phyloP scores from a whole-genome alignment of 2,797 vertebrate genomes.

The Kryptolebias ocellatus region DNA sequence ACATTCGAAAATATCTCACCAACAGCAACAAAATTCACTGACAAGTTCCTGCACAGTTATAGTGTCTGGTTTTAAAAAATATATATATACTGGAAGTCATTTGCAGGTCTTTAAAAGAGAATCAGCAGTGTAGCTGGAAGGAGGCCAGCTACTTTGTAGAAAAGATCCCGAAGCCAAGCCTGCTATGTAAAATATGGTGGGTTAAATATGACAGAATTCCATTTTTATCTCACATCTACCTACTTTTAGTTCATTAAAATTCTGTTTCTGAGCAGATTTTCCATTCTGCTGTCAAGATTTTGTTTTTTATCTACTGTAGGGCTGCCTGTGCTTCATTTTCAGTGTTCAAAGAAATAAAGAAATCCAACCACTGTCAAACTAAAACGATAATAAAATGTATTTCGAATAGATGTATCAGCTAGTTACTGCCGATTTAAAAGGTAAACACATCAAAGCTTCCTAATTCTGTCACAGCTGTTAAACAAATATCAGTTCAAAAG shows the following conservation, averaged over 20 bases:
- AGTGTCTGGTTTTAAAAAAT: conserved; percentile 6
- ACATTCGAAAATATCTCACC: conserved; percentile 34
- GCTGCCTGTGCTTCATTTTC: conserved; percentile 39
- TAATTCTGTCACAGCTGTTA: conserved; percentile 63
- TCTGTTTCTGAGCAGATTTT: conserved; percentile 26
- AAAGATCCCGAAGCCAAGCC: conserved; percentile 6
- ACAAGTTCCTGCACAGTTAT: conserved; percentile 6
- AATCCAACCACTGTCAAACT: conserved; percentile 49
- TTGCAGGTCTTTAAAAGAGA: background rate
- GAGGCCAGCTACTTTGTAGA: conserved; percentile 1
- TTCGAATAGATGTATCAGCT: conserved; percentile 40
- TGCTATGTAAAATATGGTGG: conserved; percentile 17
- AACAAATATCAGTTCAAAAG: conserved; percentile 56
- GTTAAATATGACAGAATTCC: conserved; percentile 29
- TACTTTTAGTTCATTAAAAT: conserved; percentile 41
- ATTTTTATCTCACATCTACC: conserved; percentile 7
- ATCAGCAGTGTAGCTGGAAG: conserved; percentile 2
- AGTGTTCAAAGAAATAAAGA: conserved; percentile 47
- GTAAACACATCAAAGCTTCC: conserved; percentile 56
- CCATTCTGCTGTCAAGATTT: conserved; percentile 34
- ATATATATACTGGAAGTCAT: background rate
- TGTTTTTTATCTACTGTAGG: conserved; percentile 33
- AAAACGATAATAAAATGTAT: conserved; percentile 35
- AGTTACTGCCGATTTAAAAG: conserved; percentile 49
- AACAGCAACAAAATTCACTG: conserved; percentile 15